Percentiles rank a stretch among this genome's conserved stretches.
Evolutionary conservation across 2,113 vertebrate species (phyloP).

Genomic region (Edolisoma coerulescens): DNA sequence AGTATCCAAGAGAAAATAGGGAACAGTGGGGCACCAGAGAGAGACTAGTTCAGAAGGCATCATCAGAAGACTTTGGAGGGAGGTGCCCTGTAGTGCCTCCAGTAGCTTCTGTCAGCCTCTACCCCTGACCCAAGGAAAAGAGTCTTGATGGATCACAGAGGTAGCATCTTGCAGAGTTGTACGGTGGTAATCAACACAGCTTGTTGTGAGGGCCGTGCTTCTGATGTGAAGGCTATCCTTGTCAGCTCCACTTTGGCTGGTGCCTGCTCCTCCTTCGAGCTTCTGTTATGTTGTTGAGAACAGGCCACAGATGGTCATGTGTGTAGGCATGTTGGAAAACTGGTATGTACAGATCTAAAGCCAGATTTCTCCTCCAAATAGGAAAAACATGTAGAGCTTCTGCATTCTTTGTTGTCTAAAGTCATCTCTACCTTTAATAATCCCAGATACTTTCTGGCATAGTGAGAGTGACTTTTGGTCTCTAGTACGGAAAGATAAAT

Average conservation of each 20-base stretch:
- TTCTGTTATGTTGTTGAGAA: not conserved
- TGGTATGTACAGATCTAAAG: not conserved
- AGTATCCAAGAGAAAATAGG: not conserved
- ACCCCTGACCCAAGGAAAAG: not conserved
- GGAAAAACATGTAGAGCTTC: not conserved
- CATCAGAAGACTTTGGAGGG: not conserved
- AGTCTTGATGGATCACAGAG: not conserved
- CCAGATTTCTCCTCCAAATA: not conserved
- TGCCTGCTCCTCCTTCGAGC: not conserved
- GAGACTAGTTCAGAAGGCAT: not conserved
- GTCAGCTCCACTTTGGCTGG: not conserved
- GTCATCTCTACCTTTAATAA: not conserved
- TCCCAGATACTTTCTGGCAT: not conserved
- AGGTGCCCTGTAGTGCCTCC: not conserved
- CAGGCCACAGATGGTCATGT: conserved; percentile 28
- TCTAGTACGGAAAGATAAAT: not conserved
- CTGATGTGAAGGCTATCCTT: not conserved
- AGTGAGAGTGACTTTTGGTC: not conserved
- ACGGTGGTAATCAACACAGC: fast-evolving
- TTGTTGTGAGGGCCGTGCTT: not conserved
- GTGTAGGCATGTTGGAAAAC: conserved; percentile 4
- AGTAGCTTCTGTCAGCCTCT: not conserved
- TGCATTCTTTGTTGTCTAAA: not conserved
- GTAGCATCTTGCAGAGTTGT: not conserved
- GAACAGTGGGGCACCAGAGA: not conserved